Base-by-base conservation (phyloP, 2,113 vertebrate genomes). In the Aptenodytes patagonicus region DNA sequence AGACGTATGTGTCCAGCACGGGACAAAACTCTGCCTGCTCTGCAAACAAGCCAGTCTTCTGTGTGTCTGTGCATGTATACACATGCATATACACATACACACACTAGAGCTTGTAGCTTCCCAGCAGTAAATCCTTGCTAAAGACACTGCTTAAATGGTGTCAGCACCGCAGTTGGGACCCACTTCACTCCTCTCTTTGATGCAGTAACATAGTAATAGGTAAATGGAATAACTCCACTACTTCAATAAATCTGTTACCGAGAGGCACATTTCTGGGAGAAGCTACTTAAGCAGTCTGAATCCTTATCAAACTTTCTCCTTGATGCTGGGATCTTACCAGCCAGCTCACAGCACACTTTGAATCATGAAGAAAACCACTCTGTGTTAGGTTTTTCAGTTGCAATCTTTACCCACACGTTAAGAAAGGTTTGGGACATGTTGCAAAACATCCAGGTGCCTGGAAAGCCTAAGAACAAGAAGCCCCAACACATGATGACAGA, bases 1-100 rank as follows among this genome's bases (percentile, higher is more conserved):
- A 60, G 52, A 62, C 0, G 0, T 12, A 1, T 2, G 8, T 55
- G n/a, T 13, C 32, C 60, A 55, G 29, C n/a, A 26, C 0, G 3
- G 44, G 36, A 38, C 18, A 81, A 87, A 81, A 38, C 22, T 19
- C 28, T 0, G 1, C 10, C 13, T 71, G n/a, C 47, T 84, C n/a
- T 28, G 76, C 72, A 68, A 54, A n/a, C 22, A 38, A 71, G n/a
- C 11, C 40, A 22, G 25, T 42, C 4, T 34, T 58, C 32, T 54
- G 28, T 7, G 1, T 9, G 34, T 12, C 46, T 31, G 20, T 25
- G 28, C 10, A 6, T 2, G 9, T 6, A 11, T 24, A 25, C 13
- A 15, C 42, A 7, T 8, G 5, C 29, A 10, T 32, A 36, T 20
- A 26, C 4, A 13, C 7, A 49, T 0, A 42, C 9, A 62, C 11